Base-by-base conservation (phyloP, 2,797 vertebrate species). In the Periparus ater region DNA sequence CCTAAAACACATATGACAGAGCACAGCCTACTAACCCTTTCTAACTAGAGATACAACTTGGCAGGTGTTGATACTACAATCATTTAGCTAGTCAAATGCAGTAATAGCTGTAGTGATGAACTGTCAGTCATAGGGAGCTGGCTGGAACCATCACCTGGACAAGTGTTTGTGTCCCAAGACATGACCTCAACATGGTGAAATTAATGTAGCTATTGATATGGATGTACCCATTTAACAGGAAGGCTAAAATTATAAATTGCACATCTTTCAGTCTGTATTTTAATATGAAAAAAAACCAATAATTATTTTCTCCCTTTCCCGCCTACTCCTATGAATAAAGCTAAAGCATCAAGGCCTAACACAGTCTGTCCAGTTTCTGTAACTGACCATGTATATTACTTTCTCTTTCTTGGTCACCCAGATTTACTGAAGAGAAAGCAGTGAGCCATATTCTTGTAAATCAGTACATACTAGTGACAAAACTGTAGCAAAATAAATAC, bases 91-190 rank as follows among this genome's bases (percentile, higher is more conserved):
- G 25, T 77, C 34, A 74, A 50, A 67, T 2, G 34, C 36, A 51
- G 1, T 17, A 60, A 55, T 1, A 9, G 30, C 48, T 3, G 1
- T 2, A 58, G 34, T 4, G 5, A 38, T 32, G 25, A 72, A 36
- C 34, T 29, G 17, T 22, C 68, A 60, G 61, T 55, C 58, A 18
- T 0, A 1, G 34, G 32, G 23, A 50, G 21, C 42, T 70, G 48
- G 63, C 20, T 76, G 50, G 40, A 72, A 48, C 1, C 45, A 57
- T 40, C 62, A 65, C 13, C 23, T 78, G 47, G 25, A 45, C 30
- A 78, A 54, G 13, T 9, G 21, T 13, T 18, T 27, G 10, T 29
- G 27, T 42, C 42, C 62, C 44, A 30, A 42, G n/a, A 66, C 29
- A 38, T 7, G 6, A 51, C 7, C 23, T 54, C 7, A 6, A 36